These are phyloP conservation scores for Osmerus mordax DNA, from an alignment of 2,113 vertebrate genomes.

Conservation along the genomic window DNA sequence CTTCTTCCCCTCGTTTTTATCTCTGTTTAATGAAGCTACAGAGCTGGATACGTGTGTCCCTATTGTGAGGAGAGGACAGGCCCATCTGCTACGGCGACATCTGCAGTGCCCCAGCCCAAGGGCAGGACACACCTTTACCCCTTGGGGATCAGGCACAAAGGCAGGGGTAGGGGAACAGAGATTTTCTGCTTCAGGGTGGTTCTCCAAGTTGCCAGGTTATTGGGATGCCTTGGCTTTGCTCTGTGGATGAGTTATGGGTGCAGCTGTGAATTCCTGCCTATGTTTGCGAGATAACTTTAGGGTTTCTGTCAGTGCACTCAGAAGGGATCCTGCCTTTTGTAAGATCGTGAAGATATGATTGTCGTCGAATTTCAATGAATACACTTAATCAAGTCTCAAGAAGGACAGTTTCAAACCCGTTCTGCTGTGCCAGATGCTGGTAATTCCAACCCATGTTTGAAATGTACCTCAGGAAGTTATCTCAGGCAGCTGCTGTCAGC, in stretches of 20 bases:
- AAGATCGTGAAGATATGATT: no score
- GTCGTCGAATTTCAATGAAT: no score
- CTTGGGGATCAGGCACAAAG: slow-evolving; percentile 7
- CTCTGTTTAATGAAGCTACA: not conserved
- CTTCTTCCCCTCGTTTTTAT: not conserved
- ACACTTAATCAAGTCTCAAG: no score
- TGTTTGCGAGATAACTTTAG: no score
- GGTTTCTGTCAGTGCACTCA: no score
- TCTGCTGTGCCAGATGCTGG: no score
- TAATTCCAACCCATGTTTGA: no score
- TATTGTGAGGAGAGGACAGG: slow-evolving; percentile 2
- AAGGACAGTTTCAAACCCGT: no score
- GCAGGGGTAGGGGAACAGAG: not conserved
- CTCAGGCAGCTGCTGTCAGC: slow-evolving; percentile 10
- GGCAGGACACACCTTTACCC: slow-evolving; percentile 23
- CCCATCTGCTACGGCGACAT: slow-evolving; percentile 5
- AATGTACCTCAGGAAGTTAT: not conserved
- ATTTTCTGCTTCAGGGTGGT: not conserved
- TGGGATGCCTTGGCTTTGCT: not conserved
- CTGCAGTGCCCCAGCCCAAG: not conserved
- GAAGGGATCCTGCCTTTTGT: no score
- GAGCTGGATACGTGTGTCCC: not conserved
- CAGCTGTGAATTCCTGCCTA: not conserved
- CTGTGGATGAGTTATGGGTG: not conserved
- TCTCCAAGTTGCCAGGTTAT: not conserved